Base-by-base conservation (phyloP, 1,140 invertebrate species). In the Eurosta solidaginis region DNA sequence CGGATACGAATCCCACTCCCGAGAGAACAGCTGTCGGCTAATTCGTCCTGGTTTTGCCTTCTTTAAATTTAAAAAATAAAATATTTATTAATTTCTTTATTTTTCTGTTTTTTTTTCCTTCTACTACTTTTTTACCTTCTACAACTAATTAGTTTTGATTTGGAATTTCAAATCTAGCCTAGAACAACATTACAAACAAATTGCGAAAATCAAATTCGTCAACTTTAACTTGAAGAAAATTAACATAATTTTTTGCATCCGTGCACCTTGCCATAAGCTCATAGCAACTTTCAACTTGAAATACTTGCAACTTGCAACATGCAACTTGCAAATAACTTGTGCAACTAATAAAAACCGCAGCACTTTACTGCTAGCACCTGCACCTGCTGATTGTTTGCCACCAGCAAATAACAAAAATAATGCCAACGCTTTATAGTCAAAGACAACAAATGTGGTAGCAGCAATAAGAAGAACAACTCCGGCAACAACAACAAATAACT, bases 291-390 rank as follows among this genome's bases (percentile, higher is more conserved):
- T 29, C 59, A 36, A 59, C 52, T 59, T 9, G 52, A 4, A 20
- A 33, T n/a, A 40, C 50, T 52, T 52, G 50, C 5, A 20, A 27
- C 59, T 68, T 68, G 59, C 59, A 68, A 40, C 50, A 25, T 52
- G 50, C 5, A 20, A 27, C 59, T 68, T 68, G 59, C 59, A 68
- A n/a, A 54, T 54, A 63, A 68, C 59, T 40, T 42, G n/a, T n/a
- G 59, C 59, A 68, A 68, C 59, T 68, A 68, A 68, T 68, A 68
- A 68, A 59, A 68, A 68, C 59, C 59, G 59, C 59, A 68, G n/a
- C 59, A 68, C 36, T 68, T 68, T 68, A 68, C 33, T 68, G 33
- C 33, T 17, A 40, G 33, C 17, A 22, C 49, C 49, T 22, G 59
- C 59, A 68, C 59, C 59, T 68, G 59, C 59, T 68, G 59, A 68